Base-by-base conservation (phyloP, 2,888 invertebrate genomes). In the Hypomecis atomaria region DNA sequence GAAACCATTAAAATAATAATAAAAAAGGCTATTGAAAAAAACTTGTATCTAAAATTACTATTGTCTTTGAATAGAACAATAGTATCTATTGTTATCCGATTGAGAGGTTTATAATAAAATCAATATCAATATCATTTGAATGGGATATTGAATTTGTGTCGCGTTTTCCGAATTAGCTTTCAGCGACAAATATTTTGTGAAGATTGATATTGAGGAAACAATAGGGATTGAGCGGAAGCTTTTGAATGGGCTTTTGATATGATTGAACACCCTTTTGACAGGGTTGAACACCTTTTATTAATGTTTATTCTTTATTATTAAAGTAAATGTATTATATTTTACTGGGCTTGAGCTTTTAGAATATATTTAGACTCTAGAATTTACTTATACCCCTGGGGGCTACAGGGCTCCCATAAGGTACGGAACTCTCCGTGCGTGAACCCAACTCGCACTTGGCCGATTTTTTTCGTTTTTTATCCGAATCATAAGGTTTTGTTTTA, bases 71-170 rank as follows among this genome's bases (percentile, higher is more conserved):
- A 77, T 75, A 77, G 84, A 87, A 89, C 88, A 88, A 89, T 89
- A 77, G 78, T 66, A 73, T 57, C 77, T 23, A 89, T 89, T 89
- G 89, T 90, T 89, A 85, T 85, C 76, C 59, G 74, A 82, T 84
- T 82, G 79, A 83, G 82, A 83, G 82, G 80, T 77, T 78, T 75
- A 81, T 86, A 76, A 80, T 85, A 82, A 87, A 86, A 83, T 78
- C 78, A 79, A 85, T 70, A 60, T 69, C 67, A 64, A 69, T 53
- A 34, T 61, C 57, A 8, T 47, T 56, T 33, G 66, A 75, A 75
- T 74, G 70, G 66, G 68, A 67, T 68, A 72, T 77, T 73, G 64
- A 67, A 80, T 76, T 78, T 72, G 71, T 70, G 61, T 69, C 40
- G 13, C 63, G 66, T 69, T 75, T 75, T 73, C 78, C 73, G 73